Evolutionary conservation across 2,888 invertebrate genomes (phyloP).

Genomic region (Acleris holmiana): DNA sequence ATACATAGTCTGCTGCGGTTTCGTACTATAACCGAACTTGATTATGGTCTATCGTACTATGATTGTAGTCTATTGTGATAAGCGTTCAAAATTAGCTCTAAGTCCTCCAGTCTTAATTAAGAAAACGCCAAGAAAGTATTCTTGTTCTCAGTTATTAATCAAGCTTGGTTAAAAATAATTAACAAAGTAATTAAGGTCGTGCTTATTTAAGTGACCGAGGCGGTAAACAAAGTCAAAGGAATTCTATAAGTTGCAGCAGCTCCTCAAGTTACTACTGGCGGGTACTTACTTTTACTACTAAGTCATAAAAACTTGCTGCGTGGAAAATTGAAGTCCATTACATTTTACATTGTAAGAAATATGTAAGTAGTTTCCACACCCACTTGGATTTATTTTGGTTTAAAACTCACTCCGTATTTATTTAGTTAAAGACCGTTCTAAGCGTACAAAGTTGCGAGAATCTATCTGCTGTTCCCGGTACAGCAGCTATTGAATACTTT

Average conservation of each 20-base stretch:
- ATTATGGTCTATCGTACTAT: too few species aligned
- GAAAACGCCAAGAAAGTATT: too few species aligned
- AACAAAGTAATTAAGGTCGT: background rate
- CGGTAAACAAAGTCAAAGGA: conserved; percentile 17
- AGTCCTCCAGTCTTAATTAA: too few species aligned
- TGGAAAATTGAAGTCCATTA: conserved; percentile 37
- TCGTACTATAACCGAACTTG: too few species aligned
- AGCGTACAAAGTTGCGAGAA: background rate
- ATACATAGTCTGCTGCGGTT: too few species aligned
- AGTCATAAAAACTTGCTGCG: conserved; percentile 30
- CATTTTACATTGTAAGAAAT: conserved; percentile 33
- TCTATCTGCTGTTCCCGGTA: background rate
- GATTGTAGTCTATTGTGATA: too few species aligned
- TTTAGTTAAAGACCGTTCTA: background rate
- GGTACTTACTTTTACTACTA: conserved; percentile 31
- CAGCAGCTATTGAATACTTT: too few species aligned
- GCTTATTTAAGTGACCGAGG: background rate
- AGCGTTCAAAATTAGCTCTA: too few species aligned
- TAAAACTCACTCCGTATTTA: background rate
- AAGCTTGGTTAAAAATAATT: background rate
- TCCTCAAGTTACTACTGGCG: conserved; percentile 22
- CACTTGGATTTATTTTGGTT: background rate
- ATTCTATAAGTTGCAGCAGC: conserved; percentile 19
- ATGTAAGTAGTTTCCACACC: conserved; percentile 12
- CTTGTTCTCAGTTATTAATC: background rate